Base-by-base conservation (phyloP, 2,888 invertebrate genomes). In the Phyllotreta cruciferae region DNA sequence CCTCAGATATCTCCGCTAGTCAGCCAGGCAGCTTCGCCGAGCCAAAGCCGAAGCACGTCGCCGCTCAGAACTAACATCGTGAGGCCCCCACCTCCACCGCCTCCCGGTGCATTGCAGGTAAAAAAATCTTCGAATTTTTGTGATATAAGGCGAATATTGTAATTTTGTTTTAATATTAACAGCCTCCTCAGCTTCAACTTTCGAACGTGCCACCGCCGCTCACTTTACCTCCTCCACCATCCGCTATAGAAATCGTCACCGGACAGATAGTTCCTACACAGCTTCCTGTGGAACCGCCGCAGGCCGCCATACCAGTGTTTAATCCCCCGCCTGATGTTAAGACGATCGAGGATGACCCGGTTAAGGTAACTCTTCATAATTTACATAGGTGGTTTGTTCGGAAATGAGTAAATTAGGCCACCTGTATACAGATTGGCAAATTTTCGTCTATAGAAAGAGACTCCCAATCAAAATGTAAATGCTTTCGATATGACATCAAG, bases 1-100 rank as follows among this genome's bases (percentile, higher is more conserved):
- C 87, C 89, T 69, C 86, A 90, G 56, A 82, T 87, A 66, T 90
- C 92, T 53, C 91, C 92, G 8, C 85, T 90, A 79, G 85, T 90
- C 77, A 89, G 88, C 75, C 87, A 87, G 70, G 86, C 87, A 72
- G 88, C 90, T 56, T 92, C 93, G 47, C 92, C 93, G 49, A 88
- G 90, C 65, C 91, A 90, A 77, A 92, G 92, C 74, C 86, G 91
- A 73, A 85, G 90, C 56, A 85, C 86, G 38, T 90, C 90, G 56
- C 91, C 91, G 3, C 85, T 85, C 69, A 79, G 86, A 67, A 71
- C 76, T 11, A 54, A 44, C 6, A 53, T 66, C 37, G 50, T 63
- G 35, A 67, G 71, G 81, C 55, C 60, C 7, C 56, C 57, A 14
- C 45, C 62, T 45, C 55, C 64, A 14, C 53, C 66, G 11, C 53